phyloP scores from a whole-genome alignment of 1,140 invertebrate genomes.

The Polyergus mexicanus region DNA sequence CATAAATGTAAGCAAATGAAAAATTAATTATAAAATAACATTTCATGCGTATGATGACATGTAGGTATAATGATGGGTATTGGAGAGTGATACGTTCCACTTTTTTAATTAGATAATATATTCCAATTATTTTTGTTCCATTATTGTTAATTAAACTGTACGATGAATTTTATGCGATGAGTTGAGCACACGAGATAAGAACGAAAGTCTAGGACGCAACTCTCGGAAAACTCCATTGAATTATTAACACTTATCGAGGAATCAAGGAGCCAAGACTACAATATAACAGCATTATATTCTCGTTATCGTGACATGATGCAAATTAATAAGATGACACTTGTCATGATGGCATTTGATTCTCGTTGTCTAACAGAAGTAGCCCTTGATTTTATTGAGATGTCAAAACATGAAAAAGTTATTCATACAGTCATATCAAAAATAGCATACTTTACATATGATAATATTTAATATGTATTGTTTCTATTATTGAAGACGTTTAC shows the following conservation, averaged over 20 bases:
- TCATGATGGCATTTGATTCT: slow-evolving; percentile 52
- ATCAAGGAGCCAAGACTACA: not conserved
- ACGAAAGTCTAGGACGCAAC: not conserved
- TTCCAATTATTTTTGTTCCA: not conserved
- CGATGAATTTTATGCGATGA: slow-evolving; percentile 5
- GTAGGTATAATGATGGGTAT: not conserved
- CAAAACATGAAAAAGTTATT: slow-evolving; percentile 24
- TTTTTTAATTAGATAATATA: not conserved
- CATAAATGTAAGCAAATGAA: not conserved
- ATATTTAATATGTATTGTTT: not conserved
- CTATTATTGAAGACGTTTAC: not conserved
- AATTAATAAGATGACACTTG: slow-evolving; percentile 66
- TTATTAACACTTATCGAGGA: slow-evolving; percentile 6
- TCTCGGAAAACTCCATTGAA: slow-evolving; percentile 2
- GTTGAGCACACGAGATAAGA: not conserved
- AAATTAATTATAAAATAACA: not conserved
- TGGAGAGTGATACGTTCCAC: not conserved
- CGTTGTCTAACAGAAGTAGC: slow-evolving; percentile 37
- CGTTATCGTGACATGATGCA: slow-evolving; percentile 24
- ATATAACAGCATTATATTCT: not conserved
- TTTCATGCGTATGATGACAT: not conserved
- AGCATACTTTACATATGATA: not conserved
- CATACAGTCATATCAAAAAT: slow-evolving; percentile 45
- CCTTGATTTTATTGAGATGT: slow-evolving; percentile 47
- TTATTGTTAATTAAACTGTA: not conserved